Base-by-base conservation (phyloP, 2,888 invertebrate genomes). In the Cryptosula pallasiana region DNA sequence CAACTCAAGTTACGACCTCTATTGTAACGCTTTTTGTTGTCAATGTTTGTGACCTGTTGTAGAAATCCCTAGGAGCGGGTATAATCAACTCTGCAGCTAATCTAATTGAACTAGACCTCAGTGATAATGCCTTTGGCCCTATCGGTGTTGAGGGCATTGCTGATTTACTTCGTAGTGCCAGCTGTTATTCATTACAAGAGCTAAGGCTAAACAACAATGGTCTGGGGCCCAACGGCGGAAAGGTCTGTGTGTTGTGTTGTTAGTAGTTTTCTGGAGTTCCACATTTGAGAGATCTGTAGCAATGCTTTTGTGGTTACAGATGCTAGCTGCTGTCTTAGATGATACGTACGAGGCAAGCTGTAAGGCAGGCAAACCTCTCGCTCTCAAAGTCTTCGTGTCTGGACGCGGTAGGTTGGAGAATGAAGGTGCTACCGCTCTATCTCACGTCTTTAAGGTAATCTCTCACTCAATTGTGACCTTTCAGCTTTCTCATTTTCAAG, bases 351-450 rank as follows among this genome's bases (percentile, higher is more conserved):
- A 85, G 23, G 87, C 88, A 63, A 89, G 89, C 76, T 77, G 76
- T 13, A 88, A 87, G 0, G 87, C 88, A 0, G 91, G 91, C 0
- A 88, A 87, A 71, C 91, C 92, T 0, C 86, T 96, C 1, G 87
- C 89, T 0, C 84, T 99, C 2, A 90, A 89, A 81, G 90, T 92
- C 0, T 95, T 99, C 83, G 89, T 95, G 34, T 94, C 94, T 25
- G 98, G 98, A 0, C 87, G 99, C 76, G 98, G 98, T 85, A 87
- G 99, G 9, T 86, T 98, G 20, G 99, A 99, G 86, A 95, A 97
- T 81, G 92, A 92, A 1, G 98, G 97, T 0, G 94, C 96, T 0
- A 90, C 87, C 58, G 93, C 93, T 0, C 85, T 98, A 20, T 91
- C 96, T 0, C 86, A 88, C 73, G 93, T 95, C 9, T 95, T 99